Base-by-base conservation (phyloP, 2,888 invertebrate species). In the Ectemnius continuus region DNA sequence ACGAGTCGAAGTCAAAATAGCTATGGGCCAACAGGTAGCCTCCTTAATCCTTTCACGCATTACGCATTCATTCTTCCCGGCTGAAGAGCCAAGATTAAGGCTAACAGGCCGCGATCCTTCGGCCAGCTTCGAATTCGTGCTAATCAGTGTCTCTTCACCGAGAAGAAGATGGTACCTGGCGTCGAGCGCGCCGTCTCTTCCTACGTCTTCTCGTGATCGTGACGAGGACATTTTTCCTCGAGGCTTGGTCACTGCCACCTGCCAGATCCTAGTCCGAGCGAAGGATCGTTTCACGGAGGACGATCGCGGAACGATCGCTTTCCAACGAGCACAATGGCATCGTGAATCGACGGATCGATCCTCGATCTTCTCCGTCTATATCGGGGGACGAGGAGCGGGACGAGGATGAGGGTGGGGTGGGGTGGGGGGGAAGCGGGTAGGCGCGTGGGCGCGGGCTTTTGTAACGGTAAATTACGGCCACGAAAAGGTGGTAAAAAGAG, bases 401-500 rank as follows among this genome's bases (percentile, higher is more conserved):
- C 48, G 58, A 16, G 26, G 13, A 52, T 46, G 47, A 11, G 52
- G 58, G 48, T 2, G 28, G 20, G 46, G 52, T 47, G 14, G 52
- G 58, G 48, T 2, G 28, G 20, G 46, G 57, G 45, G 58, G 23
- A 61, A 62, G 59, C 20, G 56, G 62, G 67, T 61, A 65, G 67
- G 46, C 65, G 67, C 79, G 82, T 81, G 82, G 81, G 82, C 81
- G 82, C 70, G 70, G 75, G 75, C 76, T 79, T 82, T 82, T 79
- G 79, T 81, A 82, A 82, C 82, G 82, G 82, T 82, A 75, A 82
- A 82, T 78, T 78, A 72, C 73, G 60, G 79, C 36, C 71, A 73
- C 79, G 78, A 76, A 83, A 84, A 84, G 83, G 79, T 81, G 84
- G 75, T 80, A 84, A 84, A 82, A 84, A 83, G 80, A 76, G 83